Evolutionary conservation across 2,113 vertebrate genomes (phyloP).

Genomic region (Chloropsis cyanopogon): DNA sequence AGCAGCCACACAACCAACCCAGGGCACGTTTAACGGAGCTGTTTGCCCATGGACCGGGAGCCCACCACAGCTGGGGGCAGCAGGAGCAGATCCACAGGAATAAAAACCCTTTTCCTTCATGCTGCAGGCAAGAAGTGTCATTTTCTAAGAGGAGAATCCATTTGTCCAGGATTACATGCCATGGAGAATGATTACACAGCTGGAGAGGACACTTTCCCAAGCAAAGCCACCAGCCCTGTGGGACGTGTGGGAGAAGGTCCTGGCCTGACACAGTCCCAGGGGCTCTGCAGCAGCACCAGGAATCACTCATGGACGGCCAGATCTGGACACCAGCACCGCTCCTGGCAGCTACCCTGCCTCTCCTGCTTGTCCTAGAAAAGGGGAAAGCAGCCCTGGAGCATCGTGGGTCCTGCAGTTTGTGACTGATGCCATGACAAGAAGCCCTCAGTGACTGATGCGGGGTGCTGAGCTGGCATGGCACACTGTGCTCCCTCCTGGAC

Average conservation of each 20-base stretch:
- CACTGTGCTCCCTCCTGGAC: rapidly evolving
- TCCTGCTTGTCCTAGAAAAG: background rate
- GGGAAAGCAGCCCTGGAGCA: rapidly evolving
- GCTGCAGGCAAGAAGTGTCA: background rate
- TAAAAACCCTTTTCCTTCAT: background rate
- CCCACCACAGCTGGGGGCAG: rapidly evolving
- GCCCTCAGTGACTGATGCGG: rapidly evolving
- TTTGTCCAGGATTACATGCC: background rate
- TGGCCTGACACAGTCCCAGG: background rate
- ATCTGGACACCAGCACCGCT: rapidly evolving
- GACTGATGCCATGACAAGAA: rapidly evolving
- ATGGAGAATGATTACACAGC: background rate
- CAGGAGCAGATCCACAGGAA: background rate
- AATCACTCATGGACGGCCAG: rapidly evolving
- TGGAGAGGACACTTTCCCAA: background rate
- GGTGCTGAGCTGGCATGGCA: background rate
- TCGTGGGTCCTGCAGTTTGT: rapidly evolving
- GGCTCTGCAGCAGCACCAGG: background rate
- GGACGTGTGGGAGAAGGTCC: background rate
- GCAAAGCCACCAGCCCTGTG: background rate
- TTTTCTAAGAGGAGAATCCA: background rate
- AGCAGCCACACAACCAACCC: background rate
- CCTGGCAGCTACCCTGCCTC: rapidly evolving
- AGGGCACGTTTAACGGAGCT: rapidly evolving
- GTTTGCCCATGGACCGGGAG: rapidly evolving